Percentiles rank a stretch among this genome's conserved stretches.
These are phyloP conservation scores for Lytechinus variegatus DNA, from an alignment of 35 echinoderm and acorn worm genomes.

Conservation along the genomic window DNA sequence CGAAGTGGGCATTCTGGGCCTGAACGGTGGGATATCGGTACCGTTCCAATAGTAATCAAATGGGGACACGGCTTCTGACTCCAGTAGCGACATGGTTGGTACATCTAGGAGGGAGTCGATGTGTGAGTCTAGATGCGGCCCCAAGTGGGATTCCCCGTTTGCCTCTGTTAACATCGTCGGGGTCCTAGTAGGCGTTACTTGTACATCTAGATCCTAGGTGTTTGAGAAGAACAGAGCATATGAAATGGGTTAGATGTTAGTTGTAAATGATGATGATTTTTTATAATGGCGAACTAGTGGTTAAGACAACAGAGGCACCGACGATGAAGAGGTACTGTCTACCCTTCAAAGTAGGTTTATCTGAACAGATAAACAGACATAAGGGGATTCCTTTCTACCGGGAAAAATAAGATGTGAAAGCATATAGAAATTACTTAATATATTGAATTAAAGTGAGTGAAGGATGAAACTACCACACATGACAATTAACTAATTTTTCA, in stretches of 20 bases:
- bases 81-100: background rate
- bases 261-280: background rate
- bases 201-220: background rate
- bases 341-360: too few relatives aligned
- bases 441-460: too few relatives aligned
- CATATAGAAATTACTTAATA: too few relatives aligned
- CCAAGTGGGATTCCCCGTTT: background rate
- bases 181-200: background rate
- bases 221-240: background rate
- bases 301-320: background rate
- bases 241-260: background rate
- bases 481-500: too few relatives aligned
- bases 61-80: background rate
- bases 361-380: too few relatives aligned
- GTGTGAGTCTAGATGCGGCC: background rate
- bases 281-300: background rate
- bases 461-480: too few relatives aligned
- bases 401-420: too few relatives aligned
- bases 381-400: too few relatives aligned
- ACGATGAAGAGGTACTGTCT: too few relatives aligned
- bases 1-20: background rate
- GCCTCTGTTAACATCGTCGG: background rate
- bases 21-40: background rate
- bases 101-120: background rate
- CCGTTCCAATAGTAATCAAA: constrained; percentile 6